phyloP scores from a whole-genome alignment of 2,797 vertebrate species.

The Cheracebus regulus region DNA sequence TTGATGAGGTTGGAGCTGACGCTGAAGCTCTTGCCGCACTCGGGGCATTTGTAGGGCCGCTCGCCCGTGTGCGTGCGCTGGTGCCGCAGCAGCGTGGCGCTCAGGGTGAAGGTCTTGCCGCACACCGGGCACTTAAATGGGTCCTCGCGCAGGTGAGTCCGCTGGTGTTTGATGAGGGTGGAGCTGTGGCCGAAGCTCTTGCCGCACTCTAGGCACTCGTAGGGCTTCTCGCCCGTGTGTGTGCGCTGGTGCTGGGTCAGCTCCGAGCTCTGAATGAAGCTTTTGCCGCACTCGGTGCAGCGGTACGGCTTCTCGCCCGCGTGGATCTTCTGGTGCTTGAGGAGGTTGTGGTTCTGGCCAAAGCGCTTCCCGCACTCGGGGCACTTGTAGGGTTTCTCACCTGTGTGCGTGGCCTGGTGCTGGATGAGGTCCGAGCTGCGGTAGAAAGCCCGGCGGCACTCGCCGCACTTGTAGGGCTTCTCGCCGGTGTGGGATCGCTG shows the following conservation, averaged over 20 bases:
- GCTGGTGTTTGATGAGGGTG: constrained; percentile 81
- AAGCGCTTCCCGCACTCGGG: constrained; percentile 78
- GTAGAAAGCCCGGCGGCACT: constrained; percentile 80
- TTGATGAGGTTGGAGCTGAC: constrained; percentile 81
- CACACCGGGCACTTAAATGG: constrained; percentile 78
- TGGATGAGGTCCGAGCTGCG: constrained; percentile 81
- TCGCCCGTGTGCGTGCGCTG: constrained; percentile 79
- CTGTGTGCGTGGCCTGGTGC: constrained; percentile 79
- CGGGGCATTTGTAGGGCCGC: constrained; percentile 78
- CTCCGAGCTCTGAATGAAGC: constrained; percentile 81
- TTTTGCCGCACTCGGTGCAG: constrained; percentile 81
- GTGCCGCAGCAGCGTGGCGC: constrained; percentile 78
- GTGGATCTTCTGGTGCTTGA: constrained; percentile 82
- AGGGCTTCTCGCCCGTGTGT: constrained; percentile 79
- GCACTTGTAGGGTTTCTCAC: constrained; percentile 80
- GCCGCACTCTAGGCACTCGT: constrained; percentile 78
- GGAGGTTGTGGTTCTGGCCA: constrained; percentile 80
- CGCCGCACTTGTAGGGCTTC: constrained; percentile 80
- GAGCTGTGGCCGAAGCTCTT: constrained; percentile 81
- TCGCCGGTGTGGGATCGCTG: constrained; percentile 78
- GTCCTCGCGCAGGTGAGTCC: constrained; percentile 78
- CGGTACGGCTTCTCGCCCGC: constrained; percentile 79
- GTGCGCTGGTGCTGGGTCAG: constrained; percentile 80
- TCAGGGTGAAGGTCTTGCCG: constrained; percentile 79
- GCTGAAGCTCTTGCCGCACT: constrained; percentile 80